Evolutionary conservation across 2,113 vertebrate species (phyloP).

Genomic region (Benitochromis conjunctus): DNA sequence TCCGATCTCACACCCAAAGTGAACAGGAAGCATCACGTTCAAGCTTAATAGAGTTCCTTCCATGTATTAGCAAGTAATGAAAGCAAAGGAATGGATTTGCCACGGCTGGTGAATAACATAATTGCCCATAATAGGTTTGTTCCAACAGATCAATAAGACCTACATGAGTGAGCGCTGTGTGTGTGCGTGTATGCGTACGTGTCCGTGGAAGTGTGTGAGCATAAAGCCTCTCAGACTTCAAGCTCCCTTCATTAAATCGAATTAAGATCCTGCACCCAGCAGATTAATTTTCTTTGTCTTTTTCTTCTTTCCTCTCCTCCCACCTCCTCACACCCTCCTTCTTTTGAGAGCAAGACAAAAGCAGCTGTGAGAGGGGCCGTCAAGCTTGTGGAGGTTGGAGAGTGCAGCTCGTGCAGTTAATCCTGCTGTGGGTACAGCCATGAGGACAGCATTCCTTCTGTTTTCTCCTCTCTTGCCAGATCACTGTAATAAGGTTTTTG

Average conservation of each 20-base stretch:
- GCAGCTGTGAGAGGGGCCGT: slow-evolving; percentile 64
- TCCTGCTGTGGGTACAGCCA: slow-evolving; percentile 67
- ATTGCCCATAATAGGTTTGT: slow-evolving; percentile 69
- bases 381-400: slow-evolving; percentile 51
- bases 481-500: slow-evolving; percentile 70
- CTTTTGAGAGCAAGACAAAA: slow-evolving; percentile 46
- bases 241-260: slow-evolving; percentile 70
- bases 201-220: slow-evolving; percentile 44
- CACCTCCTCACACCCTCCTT: slow-evolving; percentile 39
- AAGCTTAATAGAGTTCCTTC: slow-evolving; percentile 64
- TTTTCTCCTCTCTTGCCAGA: slow-evolving; percentile 71
- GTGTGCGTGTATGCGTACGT: slow-evolving; percentile 47
- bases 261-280: slow-evolving; percentile 73
- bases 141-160: slow-evolving; percentile 70
- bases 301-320: slow-evolving; percentile 24
- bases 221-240: slow-evolving; percentile 59
- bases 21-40: slow-evolving; percentile 64
- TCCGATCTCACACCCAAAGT: slow-evolving; percentile 48
- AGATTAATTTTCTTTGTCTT: slow-evolving; percentile 72
- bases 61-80: slow-evolving; percentile 56
- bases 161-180: slow-evolving; percentile 44
- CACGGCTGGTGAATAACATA: slow-evolving; percentile 59
- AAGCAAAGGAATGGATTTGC: slow-evolving; percentile 69
- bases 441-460: slow-evolving; percentile 73
- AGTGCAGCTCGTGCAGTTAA: slow-evolving; percentile 72